Percentiles rank a stretch among this genome's conserved stretches.
phyloP scores from a whole-genome alignment of 2,797 vertebrate genomes.

The Etheostoma nigrum region DNA sequence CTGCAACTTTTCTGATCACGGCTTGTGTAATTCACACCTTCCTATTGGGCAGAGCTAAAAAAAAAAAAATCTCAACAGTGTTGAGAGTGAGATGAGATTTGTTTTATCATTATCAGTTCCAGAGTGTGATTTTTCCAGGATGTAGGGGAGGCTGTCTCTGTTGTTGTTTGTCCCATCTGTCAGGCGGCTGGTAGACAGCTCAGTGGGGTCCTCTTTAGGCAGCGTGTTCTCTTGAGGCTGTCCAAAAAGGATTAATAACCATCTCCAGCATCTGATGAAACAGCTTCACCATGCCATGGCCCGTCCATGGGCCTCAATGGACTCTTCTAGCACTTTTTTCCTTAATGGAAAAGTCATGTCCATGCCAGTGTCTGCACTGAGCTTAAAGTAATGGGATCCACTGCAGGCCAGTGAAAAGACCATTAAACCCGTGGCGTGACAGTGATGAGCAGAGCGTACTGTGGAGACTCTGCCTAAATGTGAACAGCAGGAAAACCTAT shows the following conservation, averaged over 20 bases:
- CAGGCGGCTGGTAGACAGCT: conserved; percentile 58
- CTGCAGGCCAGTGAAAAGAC: conserved; percentile 53
- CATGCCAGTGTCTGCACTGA: conserved; percentile 55
- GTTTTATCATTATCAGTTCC: conserved; percentile 33
- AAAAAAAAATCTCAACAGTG: no score
- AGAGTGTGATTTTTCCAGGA: conserved; percentile 39
- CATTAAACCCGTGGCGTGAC: conserved; percentile 66
- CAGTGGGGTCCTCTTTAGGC: conserved; percentile 46
- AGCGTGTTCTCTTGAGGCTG: conserved; percentile 36
- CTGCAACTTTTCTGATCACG: neutral
- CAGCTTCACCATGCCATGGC: conserved; percentile 64
- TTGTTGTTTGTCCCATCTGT: conserved; percentile 55
- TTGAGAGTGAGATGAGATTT: conserved; percentile 7
- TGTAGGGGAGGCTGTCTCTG: conserved; percentile 22
- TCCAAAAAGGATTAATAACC: conserved; percentile 69
- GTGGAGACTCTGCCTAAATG: conserved; percentile 51
- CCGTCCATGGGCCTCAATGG: conserved; percentile 48
- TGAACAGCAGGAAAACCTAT: conserved; percentile 66
- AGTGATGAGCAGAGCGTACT: conserved; percentile 68
- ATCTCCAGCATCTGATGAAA: conserved; percentile 50
- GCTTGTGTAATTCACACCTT: neutral
- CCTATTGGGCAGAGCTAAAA: neutral
- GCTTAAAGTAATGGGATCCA: conserved; percentile 63
- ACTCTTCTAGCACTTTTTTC: conserved; percentile 57
- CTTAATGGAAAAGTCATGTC: conserved; percentile 69